Evolutionary conservation across 2,113 vertebrate genomes (phyloP).

Genomic region (Tretioscincus oriximinensis): DNA sequence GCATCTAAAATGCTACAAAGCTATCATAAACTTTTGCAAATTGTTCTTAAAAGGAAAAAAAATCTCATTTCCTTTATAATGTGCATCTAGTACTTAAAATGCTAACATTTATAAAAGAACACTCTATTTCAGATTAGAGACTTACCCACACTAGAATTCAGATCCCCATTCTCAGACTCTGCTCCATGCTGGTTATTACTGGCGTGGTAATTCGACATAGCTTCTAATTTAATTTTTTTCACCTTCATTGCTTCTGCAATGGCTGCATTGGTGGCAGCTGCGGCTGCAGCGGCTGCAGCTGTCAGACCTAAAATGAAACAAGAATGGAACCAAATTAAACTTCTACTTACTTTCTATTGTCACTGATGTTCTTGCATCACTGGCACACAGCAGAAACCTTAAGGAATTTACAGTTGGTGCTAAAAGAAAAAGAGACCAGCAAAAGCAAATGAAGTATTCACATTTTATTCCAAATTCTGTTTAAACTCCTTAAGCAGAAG

Average conservation of each 20-base stretch:
- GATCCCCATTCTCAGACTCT: constrained; percentile 95
- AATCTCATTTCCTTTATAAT: neutral
- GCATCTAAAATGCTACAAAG: neutral
- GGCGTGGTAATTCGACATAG: constrained; percentile 96
- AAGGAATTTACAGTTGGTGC: neutral
- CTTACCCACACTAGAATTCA: constrained; percentile 95
- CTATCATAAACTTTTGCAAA: constrained; percentile 13
- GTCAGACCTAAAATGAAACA: constrained; percentile 85
- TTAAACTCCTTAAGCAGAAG: no score
- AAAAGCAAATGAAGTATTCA: neutral
- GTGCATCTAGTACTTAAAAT: neutral
- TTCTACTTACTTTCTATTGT: constrained; percentile 33
- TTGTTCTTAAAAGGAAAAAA: constrained; percentile 23
- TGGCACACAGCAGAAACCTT: neutral
- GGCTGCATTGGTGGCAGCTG: constrained; percentile 94
- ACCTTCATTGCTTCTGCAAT: constrained; percentile 99
- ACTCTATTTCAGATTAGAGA: constrained; percentile 36
- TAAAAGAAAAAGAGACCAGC: neutral
- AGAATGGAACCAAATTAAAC: constrained; percentile 54
- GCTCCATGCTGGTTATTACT: constrained; percentile 91
- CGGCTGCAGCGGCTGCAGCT: constrained; percentile 91
- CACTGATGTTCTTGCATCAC: constrained; percentile 12
- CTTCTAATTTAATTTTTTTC: constrained; percentile 99
- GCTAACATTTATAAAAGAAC: neutral
- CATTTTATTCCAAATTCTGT: neutral